Base-by-base conservation (phyloP, 2,113 vertebrate species). In the Scartelaos histophorus region DNA sequence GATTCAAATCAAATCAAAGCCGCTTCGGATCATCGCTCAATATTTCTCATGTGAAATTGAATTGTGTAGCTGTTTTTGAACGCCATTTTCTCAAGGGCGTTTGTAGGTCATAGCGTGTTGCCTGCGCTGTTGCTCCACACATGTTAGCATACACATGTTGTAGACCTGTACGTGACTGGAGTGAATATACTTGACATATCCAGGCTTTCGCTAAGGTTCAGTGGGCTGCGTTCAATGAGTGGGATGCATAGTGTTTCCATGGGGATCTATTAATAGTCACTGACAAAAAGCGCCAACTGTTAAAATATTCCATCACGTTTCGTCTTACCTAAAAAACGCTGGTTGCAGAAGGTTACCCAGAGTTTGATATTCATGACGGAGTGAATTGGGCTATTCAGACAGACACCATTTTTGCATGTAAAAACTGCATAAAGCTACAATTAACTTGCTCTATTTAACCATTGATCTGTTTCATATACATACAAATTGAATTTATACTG, bases 191-290 rank as follows among this genome's bases (percentile, higher is more conserved):
- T 68, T 74, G 76, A 62, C 69, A 79, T 70, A 80, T 81, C 80
- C 72, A 86, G 74, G 83, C 70, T 70, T 83, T 81, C 74, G 79
- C 66, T 29, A 75, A 73, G 84, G 80, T 87, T 87, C 71, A 83
- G 22, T 38, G 70, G 84, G 85, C 81, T 92, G 84, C 86, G 88
- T 73, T 70, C 86, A 77, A 81, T n/a, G 80, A 83, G 90, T 90
- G 83, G 91, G 89, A 90, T 92, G 90, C 91, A 88, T 93, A 90
- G 85, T 76, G 92, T 94, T 94, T 88, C 93, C 93, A 94, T 94
- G 92, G 93, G 70, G 84, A 94, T 93, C 90, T 93, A 93, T 94
- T 93, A 93, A 90, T 92, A 93, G 82, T 71, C 66, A 3, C n/a
- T 57, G 67, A 75, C 69, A 90, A 85, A 88, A 90, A 90, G 79